Conservation (phyloP, 2,113 vertebrate species). For the Corythaixoides concolor region DNA sequence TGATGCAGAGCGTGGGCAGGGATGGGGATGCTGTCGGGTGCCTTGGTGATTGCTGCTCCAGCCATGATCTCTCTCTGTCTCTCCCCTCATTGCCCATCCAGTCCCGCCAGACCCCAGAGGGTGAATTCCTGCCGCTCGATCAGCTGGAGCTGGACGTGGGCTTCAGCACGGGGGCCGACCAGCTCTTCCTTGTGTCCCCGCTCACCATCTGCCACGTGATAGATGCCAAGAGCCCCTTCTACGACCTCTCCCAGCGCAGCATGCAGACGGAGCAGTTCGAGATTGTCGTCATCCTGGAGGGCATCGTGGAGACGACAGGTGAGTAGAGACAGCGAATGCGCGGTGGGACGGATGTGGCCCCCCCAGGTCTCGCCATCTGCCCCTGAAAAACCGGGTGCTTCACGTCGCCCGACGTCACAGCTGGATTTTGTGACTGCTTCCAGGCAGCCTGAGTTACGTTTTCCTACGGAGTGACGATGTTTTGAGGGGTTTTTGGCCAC, state of each 20-base stretch:
- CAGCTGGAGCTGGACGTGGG: constrained; percentile 99
- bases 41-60: constrained; percentile 49
- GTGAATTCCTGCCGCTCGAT: constrained; percentile 97
- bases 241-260: constrained; percentile 95
- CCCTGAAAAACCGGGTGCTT: accelerated
- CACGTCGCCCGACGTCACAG: accelerated
- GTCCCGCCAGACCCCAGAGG: constrained; percentile 99
- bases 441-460: not conserved
- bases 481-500: not conserved
- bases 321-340: constrained; percentile 61
- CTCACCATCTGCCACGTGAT: constrained; percentile 99
- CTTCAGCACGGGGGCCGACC: constrained; percentile 97
- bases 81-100: constrained; percentile 75
- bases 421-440: not conserved
- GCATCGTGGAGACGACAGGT: constrained; percentile 99
- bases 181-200: constrained; percentile 98
- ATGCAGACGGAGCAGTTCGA: constrained; percentile 98
- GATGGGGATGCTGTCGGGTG: not conserved
- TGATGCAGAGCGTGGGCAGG: not conserved
- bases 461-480: no score
- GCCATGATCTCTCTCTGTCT: constrained; percentile 55
- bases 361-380: accelerated
- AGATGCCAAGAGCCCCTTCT: constrained; percentile 98
- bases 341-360: not conserved
- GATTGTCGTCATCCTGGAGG: constrained; percentile 98